Base-by-base conservation (phyloP, 2,113 vertebrate genomes). In the Gallinago jamesoni region DNA sequence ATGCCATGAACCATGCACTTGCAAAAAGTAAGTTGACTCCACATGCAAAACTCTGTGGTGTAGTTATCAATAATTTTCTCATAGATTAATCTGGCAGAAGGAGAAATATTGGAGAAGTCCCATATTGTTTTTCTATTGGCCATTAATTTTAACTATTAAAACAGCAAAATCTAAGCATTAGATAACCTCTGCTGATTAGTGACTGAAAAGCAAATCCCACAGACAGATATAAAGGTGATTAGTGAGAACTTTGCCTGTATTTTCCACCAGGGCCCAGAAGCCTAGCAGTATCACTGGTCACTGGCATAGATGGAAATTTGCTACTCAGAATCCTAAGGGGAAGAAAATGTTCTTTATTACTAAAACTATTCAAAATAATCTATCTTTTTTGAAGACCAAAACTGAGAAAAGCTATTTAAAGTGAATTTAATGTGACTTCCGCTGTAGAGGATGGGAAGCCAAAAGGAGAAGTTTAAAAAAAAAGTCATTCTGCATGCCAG, bases 401-500 rank as follows among this genome's bases (percentile, higher is more conserved):
- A 93, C 73, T 63, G 39, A 95, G 86, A 84, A 78, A 85, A 91
- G 66, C 53, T 97, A 94, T 96, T 96, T 93, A 87, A 94, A 96
- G 80, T 55, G 39, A 92, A 91, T 96, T 94, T 93, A 91, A 92
- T 84, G 50, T 82, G 69, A 82, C 86, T 96, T 96, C 91, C 21
- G 7, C 41, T 66, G 18, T 48, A 94, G 50, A 96, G 37, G 25
- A 82, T 84, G n/a, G 62, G 77, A 96, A 94, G 77, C 84, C 77
- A 94, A 94, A 87, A 84, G 52, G 16, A 95, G 45, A 93, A 88
- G 27, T 77, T 84, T 18, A 16, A 17, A 87, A 90, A 91, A 56
- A 23, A 37, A 48, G 43, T n/a, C 50, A 48, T 45, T 66, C 56
- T 84, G 60, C 45, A 30, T 84, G 62, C 84, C 90, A 94, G 84